Percentiles rank a stretch among this genome's conserved stretches.
phyloP scores from a whole-genome alignment of 2,797 vertebrate species.

The Pseudochirops corinnae region DNA sequence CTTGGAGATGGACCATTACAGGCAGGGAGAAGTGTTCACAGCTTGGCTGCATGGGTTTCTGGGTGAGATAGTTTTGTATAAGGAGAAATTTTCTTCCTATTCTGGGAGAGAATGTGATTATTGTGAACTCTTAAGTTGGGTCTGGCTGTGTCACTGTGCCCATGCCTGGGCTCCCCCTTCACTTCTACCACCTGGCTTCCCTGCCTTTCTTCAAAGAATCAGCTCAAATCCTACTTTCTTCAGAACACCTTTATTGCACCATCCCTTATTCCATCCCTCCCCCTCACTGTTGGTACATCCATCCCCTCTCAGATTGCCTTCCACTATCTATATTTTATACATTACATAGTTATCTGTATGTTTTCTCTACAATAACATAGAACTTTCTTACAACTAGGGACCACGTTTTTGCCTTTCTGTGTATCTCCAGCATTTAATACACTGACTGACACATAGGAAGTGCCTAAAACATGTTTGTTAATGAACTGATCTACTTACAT shows the following conservation, averaged over 20 bases:
- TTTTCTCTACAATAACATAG: slow-evolving; percentile 20
- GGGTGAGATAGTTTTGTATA: not conserved
- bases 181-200: not conserved
- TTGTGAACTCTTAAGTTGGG: not conserved
- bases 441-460: not conserved
- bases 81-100: not conserved
- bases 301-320: not conserved
- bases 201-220: not conserved
- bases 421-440: not conserved
- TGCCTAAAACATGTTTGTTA: not conserved
- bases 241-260: not conserved
- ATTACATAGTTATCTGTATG: not conserved
- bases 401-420: not conserved
- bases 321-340: not conserved
- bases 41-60: not conserved
- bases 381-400: not conserved
- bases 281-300: not conserved
- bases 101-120: not conserved
- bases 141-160: not conserved
- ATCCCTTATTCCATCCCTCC: not conserved
- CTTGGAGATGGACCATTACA: not conserved
- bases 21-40: not conserved
- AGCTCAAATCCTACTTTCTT: not conserved
- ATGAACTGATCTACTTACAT: not conserved
- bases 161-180: not conserved